Percentiles rank a stretch among this genome's conserved stretches.
phyloP scores from a whole-genome alignment of 2,113 vertebrate species.

The Tamias sibiricus region DNA sequence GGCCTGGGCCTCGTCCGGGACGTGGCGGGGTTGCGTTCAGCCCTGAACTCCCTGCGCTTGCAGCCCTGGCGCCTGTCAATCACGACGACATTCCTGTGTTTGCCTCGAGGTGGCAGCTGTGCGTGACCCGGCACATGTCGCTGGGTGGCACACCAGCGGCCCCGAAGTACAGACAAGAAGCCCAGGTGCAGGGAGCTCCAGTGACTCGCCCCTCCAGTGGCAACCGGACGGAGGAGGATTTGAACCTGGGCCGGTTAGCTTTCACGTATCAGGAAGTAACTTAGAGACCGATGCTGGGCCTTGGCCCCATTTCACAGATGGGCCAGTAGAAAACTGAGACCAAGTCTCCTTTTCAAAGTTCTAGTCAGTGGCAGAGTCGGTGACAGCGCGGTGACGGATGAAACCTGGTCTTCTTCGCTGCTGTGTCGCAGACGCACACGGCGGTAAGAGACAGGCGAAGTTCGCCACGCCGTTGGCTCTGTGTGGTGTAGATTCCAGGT shows the following conservation, averaged over 20 bases:
- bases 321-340: neutral
- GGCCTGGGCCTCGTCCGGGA: neutral
- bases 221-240: neutral
- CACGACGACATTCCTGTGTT: neutral
- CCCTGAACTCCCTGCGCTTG: neutral
- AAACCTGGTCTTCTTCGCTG: too few relatives aligned
- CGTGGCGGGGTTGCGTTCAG: neutral
- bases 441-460: too few relatives aligned
- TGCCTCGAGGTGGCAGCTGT: neutral
- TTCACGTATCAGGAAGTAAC: neutral
- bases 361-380: too few relatives aligned
- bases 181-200: neutral
- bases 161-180: neutral
- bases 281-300: neutral
- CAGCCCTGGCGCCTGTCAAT: neutral
- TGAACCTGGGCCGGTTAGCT: neutral
- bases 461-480: too few relatives aligned
- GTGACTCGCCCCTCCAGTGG: neutral
- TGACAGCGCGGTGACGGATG: neutral
- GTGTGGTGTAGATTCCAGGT: neutral
- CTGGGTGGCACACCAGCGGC: neutral
- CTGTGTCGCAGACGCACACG: too few relatives aligned
- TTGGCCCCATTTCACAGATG: neutral
- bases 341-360: neutral
- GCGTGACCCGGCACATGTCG: accelerated